phyloP scores from a whole-genome alignment of 2,888 invertebrate species.

The Clivina fossor region DNA sequence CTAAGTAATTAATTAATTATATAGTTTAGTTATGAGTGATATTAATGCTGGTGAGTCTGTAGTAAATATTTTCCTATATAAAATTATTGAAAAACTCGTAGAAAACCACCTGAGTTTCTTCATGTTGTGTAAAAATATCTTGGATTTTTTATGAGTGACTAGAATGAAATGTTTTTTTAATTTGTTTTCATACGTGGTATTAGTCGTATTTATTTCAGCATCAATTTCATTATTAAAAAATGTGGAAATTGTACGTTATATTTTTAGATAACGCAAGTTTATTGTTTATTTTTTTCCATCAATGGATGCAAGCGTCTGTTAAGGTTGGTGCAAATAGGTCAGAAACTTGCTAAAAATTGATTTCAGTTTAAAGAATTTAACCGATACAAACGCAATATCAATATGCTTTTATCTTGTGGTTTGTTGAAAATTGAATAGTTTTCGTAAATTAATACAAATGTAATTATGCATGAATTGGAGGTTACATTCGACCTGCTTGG shows the following conservation, averaged over 20 bases:
- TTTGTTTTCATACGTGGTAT: constrained; percentile 13
- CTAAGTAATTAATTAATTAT: constrained; percentile 14
- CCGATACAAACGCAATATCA: neutral
- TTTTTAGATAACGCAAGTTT: no score
- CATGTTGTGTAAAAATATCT: constrained; percentile 19
- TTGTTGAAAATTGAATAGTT: neutral
- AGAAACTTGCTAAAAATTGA: constrained; percentile 5
- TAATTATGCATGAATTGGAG: no score
- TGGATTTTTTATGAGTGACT: constrained; percentile 14
- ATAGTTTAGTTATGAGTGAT: constrained; percentile 1
- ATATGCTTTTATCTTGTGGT: neutral
- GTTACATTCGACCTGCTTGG: no score
- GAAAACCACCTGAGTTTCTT: neutral
- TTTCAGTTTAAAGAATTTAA: neutral
- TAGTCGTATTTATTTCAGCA: no score
- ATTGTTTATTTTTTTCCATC: no score
- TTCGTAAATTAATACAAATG: no score
- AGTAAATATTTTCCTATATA: neutral
- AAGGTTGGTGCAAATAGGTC: no score
- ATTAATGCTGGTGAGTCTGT: neutral
- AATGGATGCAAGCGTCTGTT: no score
- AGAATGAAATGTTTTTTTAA: constrained; percentile 10
- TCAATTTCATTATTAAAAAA: no score
- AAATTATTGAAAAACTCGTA: constrained; percentile 6
- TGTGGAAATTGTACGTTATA: no score